phyloP scores from a whole-genome alignment of 2,113 vertebrate species.

The Eidolon helvum region DNA sequence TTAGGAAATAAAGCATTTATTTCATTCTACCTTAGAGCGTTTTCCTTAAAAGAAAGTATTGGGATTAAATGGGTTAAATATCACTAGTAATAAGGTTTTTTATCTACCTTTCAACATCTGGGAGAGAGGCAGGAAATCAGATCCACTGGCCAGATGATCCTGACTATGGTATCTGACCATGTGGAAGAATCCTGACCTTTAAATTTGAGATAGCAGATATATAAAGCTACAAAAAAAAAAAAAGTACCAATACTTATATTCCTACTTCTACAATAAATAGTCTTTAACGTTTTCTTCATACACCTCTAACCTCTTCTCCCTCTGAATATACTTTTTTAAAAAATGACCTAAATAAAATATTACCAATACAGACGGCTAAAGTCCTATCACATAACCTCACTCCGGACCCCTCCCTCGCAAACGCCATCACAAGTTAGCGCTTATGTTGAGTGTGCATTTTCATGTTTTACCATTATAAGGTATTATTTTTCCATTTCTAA shows the following conservation, averaged over 20 bases:
- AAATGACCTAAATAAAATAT: background rate
- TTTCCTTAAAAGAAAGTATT: background rate
- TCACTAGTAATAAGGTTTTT: background rate
- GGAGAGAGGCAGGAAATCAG: background rate
- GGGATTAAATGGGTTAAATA: background rate
- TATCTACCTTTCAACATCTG: background rate
- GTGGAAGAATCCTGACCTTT: background rate
- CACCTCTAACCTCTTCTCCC: background rate
- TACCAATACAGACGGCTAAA: background rate
- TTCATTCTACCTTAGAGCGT: background rate
- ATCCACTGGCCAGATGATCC: background rate
- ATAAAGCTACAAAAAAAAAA: background rate
- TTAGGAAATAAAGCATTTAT: conserved; percentile 39
- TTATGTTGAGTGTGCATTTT: background rate
- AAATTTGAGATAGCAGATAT: background rate
- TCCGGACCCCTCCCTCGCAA: background rate
- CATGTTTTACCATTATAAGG: background rate
- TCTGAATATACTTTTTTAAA: background rate
- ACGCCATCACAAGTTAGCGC: background rate
- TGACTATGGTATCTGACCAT: background rate
- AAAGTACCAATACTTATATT: background rate
- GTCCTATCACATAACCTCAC: background rate
- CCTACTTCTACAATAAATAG: background rate
- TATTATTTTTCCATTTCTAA: background rate
- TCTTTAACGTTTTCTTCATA: background rate